Percentiles rank a stretch among this genome's conserved stretches.
phyloP scores from a whole-genome alignment of 2,113 vertebrate genomes.

The Psilopsiagon aymara region DNA sequence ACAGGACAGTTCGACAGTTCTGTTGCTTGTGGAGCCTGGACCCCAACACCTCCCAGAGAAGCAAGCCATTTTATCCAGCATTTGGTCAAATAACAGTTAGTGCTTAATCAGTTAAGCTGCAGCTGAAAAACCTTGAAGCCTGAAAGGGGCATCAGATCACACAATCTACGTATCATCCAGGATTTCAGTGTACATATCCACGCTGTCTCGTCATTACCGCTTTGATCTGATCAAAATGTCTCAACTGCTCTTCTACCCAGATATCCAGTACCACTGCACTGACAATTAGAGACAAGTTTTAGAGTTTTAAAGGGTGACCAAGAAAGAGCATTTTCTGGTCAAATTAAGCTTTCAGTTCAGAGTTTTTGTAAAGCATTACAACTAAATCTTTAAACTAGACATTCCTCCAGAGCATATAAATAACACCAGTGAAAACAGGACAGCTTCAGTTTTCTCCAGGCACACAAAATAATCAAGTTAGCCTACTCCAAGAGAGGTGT shows the following conservation, averaged over 20 bases:
- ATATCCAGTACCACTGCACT: neutral
- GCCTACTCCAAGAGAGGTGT: neutral
- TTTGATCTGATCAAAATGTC: neutral
- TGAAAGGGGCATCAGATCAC: neutral
- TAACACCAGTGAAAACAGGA: neutral
- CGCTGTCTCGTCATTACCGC: neutral
- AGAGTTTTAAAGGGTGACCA: neutral
- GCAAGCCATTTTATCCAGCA: neutral
- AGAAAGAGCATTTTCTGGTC: constrained; percentile 6
- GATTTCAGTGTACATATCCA: neutral
- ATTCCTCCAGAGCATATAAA: neutral
- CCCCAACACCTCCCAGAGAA: neutral
- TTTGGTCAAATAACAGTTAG: neutral
- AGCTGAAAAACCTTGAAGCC: neutral
- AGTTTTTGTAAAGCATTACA: neutral
- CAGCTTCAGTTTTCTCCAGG: neutral
- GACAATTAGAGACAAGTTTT: neutral
- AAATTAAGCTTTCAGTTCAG: constrained; percentile 11
- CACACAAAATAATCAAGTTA: neutral
- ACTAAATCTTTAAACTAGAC: neutral
- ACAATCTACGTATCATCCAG: neutral
- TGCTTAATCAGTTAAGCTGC: neutral
- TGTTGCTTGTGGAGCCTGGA: neutral
- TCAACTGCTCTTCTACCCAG: neutral
- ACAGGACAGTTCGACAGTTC: neutral